Percentiles rank a stretch among this genome's conserved stretches.
These are phyloP conservation scores for Heteromormyrus szaboi DNA, from an alignment of 2,797 vertebrate genomes.

Conservation along the genomic window DNA sequence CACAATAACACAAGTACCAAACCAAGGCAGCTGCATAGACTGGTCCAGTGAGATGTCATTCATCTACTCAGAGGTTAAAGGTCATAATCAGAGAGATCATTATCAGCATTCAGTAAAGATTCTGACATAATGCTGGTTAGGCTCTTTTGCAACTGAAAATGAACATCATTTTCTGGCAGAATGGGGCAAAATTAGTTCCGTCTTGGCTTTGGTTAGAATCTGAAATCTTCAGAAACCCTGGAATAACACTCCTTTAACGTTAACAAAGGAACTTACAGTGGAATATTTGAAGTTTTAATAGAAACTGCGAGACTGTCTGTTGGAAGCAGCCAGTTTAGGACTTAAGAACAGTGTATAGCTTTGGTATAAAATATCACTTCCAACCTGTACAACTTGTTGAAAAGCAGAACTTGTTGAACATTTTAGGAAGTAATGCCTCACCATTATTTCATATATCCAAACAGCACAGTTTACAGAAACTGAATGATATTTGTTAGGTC, in stretches of 20 bases:
- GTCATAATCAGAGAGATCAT: neutral
- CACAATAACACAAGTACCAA: conserved; percentile 16
- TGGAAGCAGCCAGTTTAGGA: neutral
- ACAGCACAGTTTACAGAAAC: conserved; percentile 31
- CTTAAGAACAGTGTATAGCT: neutral
- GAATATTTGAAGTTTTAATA: neutral
- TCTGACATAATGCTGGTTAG: neutral
- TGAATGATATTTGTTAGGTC: conserved; percentile 20
- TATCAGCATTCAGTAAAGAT: neutral
- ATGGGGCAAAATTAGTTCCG: neutral
- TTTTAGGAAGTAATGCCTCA: conserved; percentile 44
- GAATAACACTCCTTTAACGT: neutral
- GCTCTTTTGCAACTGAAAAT: neutral
- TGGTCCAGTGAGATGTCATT: conserved; percentile 66
- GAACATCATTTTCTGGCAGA: neutral
- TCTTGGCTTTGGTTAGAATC: neutral
- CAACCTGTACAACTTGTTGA: neutral
- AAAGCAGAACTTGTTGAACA: conserved; percentile 22
- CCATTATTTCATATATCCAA: conserved; percentile 39
- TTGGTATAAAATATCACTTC: neutral
- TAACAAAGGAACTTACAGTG: neutral
- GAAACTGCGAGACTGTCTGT: neutral
- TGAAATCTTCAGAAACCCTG: neutral
- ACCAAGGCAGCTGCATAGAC: conserved; percentile 53
- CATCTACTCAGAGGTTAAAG: conserved; percentile 26